Evolutionary conservation across 2,113 vertebrate genomes (phyloP), one percentile per base, ranked within the genome.

Genomic region (Sylvietta virens): DNA sequence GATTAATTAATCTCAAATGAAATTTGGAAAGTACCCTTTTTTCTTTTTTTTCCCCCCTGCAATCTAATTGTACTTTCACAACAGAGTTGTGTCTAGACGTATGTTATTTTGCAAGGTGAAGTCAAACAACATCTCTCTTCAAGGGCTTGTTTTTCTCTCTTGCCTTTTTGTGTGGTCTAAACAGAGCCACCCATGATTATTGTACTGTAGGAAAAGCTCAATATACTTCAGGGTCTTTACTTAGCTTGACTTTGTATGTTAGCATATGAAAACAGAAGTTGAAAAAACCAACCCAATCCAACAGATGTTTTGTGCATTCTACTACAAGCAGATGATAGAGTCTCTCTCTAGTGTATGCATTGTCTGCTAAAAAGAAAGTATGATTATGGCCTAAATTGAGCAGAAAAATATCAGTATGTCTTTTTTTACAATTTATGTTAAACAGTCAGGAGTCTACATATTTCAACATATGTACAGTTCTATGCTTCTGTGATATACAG

Each of bases 291-390:
- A 13, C 35, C 7, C 30, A 37, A 42, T 71, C 61, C 56, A 81
- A 80, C 91, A 95, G 91, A 95, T 92, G 91, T 76, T 73, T 77
- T 94, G 65, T 94, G 51, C 79, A 78, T 92, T 91, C 79, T 94
- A 56, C 78, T 94, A 58, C 67, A 92, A 81, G 30, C 44, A 91
- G 80, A 81, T 90, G 80, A 86, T 67, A 67, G 53, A 54, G 69
- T 37, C 31, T 91, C 11, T 73, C 39, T 69, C 31, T 76, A 69
- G 45, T 70, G 76, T 77, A 62, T 72, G 48, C 31, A n/a, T 64
- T 79, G 31, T 71, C 53, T 67, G 15, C 31, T 90, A 15, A 35
- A 79, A 94, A 57, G 31, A 45, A 70, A 81, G 17, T 67, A 40
- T 57, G 19, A 44, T 42, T 48, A 23, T 71, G 30, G 15, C 30